Evolutionary conservation across 1,140 invertebrate species (phyloP), one percentile per base, ranked within the genome.

Genomic region (Ridgeia piscesae): DNA sequence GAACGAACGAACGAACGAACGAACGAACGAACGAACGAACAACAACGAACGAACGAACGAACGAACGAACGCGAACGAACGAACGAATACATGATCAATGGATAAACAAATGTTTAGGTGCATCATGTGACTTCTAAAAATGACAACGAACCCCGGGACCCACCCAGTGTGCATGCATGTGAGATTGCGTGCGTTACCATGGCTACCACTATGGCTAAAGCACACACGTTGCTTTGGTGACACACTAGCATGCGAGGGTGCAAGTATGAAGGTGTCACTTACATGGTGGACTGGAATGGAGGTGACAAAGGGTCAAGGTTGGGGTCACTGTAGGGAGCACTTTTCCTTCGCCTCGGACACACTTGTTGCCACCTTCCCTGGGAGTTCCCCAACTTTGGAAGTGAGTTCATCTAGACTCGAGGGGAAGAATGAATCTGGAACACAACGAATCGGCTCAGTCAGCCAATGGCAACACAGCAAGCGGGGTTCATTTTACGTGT

Each of bases 331-430:
- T 31, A 93, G 33, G 33, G 33, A 35, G 58, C 93, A 93, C 50
- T 93, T 93, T 27, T 93, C 93, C 27, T 90, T 92, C 33, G 91
- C 92, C 48, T 91, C 93, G n/a, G 90, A 88, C 34, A 93, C 92
- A n/a, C 48, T 92, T 17, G 92, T 93, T 88, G 92, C 92, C 0
- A 93, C 93, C n/a, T 35, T 93, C 2, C 92, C 91, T 9, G 92
- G 93, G 31, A 93, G 77, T 27, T 93, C 91, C 77, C 48, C 91
- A 34, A 93, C 91, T 77, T 93, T 93, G 9, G 90, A 50, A 42
- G 88, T 92, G 35, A 93, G 35, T 35, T 93, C 93, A 35, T 93
- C 89, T 34, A 93, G 48, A 88, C 92, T 92, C 88, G 91, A 91
- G 34, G 93, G 92, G 48, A 93, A 93, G 33, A 92, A 42, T 2